Evolutionary conservation across 2,797 vertebrate species (phyloP).

Genomic region (Phoeniculus purpureus): DNA sequence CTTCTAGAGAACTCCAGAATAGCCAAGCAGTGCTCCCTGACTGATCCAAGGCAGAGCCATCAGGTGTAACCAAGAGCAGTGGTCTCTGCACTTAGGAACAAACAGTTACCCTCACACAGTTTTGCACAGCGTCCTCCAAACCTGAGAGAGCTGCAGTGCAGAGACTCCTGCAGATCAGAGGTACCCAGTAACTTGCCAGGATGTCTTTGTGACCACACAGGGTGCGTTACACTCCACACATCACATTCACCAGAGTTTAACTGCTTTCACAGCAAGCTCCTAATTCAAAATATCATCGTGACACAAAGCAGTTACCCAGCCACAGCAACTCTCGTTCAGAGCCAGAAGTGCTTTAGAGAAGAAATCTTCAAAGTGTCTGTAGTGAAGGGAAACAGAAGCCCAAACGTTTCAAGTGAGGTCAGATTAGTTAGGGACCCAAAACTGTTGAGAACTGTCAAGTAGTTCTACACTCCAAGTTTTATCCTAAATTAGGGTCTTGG

Average conservation of each 20-base stretch:
- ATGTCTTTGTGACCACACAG: background rate
- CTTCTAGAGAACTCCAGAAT: background rate
- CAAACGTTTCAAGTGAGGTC: background rate
- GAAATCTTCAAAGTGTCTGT: background rate
- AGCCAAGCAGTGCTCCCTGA: fast-evolving
- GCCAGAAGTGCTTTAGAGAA: background rate
- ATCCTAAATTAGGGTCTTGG: background rate
- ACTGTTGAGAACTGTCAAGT: background rate
- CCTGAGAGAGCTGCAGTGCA: background rate
- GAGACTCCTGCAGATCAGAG: background rate
- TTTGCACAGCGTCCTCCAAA: background rate
- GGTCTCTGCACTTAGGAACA: fast-evolving
- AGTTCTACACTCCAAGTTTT: background rate
- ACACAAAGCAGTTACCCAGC: background rate
- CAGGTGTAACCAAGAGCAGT: background rate
- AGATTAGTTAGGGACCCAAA: background rate
- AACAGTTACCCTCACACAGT: fast-evolving
- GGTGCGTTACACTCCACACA: background rate
- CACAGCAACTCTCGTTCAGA: background rate
- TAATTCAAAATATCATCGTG: fast-evolving
- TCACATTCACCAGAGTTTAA: background rate
- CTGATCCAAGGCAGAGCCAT: background rate
- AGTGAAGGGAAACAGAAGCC: background rate
- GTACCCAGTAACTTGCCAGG: background rate
- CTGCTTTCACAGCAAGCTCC: background rate